phyloP scores from a whole-genome alignment of 2,888 invertebrate genomes.

The Heteromyza rotundicornis region DNA sequence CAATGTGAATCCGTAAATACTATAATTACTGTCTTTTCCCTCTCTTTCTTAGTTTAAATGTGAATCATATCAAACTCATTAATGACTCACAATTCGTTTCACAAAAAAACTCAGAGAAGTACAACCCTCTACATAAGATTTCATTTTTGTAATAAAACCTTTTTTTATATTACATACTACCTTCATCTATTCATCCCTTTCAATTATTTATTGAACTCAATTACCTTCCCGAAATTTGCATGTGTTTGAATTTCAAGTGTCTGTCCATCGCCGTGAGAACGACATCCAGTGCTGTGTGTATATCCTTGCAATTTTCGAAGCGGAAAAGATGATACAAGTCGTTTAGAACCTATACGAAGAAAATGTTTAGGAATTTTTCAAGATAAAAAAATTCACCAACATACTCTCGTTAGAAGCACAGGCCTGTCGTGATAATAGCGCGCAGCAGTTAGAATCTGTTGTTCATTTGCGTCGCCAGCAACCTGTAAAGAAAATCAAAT shows the following conservation, averaged over 20 bases:
- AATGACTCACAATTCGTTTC: too few species aligned
- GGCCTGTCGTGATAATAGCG: slow-evolving; percentile 84
- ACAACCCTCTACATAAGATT: too few species aligned
- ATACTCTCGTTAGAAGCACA: slow-evolving; percentile 71
- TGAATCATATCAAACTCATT: too few species aligned
- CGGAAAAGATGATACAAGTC: slow-evolving; percentile 89
- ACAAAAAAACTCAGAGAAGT: background rate
- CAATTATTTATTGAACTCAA: too few species aligned
- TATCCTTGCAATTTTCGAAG: slow-evolving; percentile 79
- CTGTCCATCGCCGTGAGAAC: slow-evolving; percentile 90
- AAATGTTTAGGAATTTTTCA: background rate
- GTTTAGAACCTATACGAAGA: slow-evolving; percentile 74
- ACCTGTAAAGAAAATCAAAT: slow-evolving; percentile 66
- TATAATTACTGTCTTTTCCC: too few species aligned
- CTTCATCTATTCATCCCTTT: too few species aligned
- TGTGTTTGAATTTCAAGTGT: slow-evolving; percentile 84
- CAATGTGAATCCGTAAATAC: too few species aligned
- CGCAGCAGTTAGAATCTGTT: slow-evolving; percentile 87
- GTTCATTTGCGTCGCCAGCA: slow-evolving; percentile 89
- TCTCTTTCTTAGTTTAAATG: too few species aligned
- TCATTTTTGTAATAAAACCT: too few species aligned
- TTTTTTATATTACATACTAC: too few species aligned
- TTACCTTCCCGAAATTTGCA: slow-evolving; percentile 91
- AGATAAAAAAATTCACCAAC: too few species aligned
- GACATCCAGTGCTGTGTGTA: slow-evolving; percentile 77